Evolutionary conservation across 2,113 vertebrate genomes (phyloP).

Genomic region (Oncorhynchus clarkii): DNA sequence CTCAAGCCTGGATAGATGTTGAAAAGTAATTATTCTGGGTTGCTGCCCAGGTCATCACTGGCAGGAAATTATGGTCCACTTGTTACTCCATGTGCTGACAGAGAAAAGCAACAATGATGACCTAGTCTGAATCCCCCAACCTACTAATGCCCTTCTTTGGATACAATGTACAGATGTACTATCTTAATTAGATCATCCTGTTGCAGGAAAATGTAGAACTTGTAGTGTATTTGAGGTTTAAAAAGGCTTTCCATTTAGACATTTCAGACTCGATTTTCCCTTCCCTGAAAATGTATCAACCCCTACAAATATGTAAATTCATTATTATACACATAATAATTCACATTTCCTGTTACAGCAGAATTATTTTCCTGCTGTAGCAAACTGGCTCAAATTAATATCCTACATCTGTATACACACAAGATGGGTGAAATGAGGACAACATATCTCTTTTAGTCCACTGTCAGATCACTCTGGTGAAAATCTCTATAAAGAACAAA

Average conservation of each 20-base stretch:
- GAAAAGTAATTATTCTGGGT: background rate
- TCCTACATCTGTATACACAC: background rate
- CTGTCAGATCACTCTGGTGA: background rate
- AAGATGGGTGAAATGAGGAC: background rate
- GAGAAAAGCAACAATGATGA: conserved; percentile 1
- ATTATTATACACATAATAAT: too few relatives aligned
- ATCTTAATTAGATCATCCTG: too few relatives aligned
- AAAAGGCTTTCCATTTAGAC: background rate
- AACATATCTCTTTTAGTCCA: background rate
- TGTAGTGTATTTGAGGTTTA: background rate
- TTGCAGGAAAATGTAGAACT: too few relatives aligned
- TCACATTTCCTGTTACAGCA: too few relatives aligned
- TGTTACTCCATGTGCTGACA: conserved; percentile 1
- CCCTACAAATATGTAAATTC: too few relatives aligned
- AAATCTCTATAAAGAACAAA: background rate
- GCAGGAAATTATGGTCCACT: conserved; percentile 1
- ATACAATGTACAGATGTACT: background rate
- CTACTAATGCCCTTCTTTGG: background rate
- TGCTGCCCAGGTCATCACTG: conserved; percentile 1
- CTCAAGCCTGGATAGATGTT: background rate
- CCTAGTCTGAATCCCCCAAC: background rate
- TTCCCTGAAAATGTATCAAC: too few relatives aligned
- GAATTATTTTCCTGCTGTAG: too few relatives aligned
- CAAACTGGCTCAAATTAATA: too few relatives aligned
- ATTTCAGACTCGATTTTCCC: too few relatives aligned